Percentiles rank a stretch among this genome's conserved stretches.
These are phyloP conservation scores for Pediacus dermestoides DNA, from an alignment of 2,888 invertebrate genomes.

Conservation along the genomic window DNA sequence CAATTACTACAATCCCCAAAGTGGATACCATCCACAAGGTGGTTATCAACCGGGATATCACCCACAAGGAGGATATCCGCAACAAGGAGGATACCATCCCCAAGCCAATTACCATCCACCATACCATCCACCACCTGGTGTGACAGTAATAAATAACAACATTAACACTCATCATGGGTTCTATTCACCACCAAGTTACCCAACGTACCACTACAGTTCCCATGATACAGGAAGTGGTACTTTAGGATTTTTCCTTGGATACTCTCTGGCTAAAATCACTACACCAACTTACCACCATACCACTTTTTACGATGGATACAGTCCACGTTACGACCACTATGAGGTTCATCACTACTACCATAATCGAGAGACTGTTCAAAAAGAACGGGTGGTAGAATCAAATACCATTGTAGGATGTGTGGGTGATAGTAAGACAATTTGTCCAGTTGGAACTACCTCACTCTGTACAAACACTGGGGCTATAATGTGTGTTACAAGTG, in stretches of 20 bases:
- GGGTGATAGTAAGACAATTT: constrained; percentile 41
- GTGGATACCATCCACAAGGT: constrained; percentile 9
- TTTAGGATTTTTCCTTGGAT: constrained; percentile 40
- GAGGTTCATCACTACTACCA: constrained; percentile 46
- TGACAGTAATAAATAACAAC: constrained; percentile 35
- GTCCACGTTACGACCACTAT: constrained; percentile 41
- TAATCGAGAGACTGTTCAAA: constrained; percentile 36
- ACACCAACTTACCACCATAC: constrained; percentile 36
- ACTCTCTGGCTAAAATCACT: constrained; percentile 35
- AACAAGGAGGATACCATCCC: constrained; percentile 18
- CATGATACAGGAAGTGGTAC: constrained; percentile 38
- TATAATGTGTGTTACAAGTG: constrained; percentile 45
- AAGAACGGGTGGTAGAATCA: constrained; percentile 38
- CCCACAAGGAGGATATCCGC: constrained; percentile 9
- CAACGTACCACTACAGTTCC: constrained; percentile 33
- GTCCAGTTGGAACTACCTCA: constrained; percentile 43
- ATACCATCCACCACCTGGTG: constrained; percentile 19
- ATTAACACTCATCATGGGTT: constrained; percentile 19
- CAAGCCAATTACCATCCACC: constrained; percentile 16
- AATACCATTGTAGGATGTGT: constrained; percentile 41
- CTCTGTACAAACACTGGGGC: constrained; percentile 46
- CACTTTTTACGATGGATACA: constrained; percentile 30
- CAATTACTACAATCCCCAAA: constrained; percentile 21
- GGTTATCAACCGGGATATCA: constrained; percentile 8
- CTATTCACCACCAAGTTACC: constrained; percentile 11